Evolutionary conservation across 2,797 vertebrate species (phyloP).

Genomic region (Ptychobarbus kaznakovi): DNA sequence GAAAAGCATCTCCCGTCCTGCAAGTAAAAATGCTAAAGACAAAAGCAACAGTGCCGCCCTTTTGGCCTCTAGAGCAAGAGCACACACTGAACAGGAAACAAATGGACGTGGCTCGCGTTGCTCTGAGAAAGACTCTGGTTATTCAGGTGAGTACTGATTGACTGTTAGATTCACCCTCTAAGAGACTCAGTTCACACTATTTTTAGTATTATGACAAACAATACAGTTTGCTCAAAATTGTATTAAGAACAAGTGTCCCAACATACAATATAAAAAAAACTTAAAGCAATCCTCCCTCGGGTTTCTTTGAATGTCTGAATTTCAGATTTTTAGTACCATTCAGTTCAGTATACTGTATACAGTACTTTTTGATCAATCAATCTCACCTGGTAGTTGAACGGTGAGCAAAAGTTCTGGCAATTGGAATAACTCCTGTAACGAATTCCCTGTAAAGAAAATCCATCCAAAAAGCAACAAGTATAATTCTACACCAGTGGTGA

Average conservation of each 20-base stretch:
- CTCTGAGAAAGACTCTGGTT: slow-evolving; percentile 82
- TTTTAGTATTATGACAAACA: background rate
- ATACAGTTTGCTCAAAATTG: background rate
- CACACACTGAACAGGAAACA: slow-evolving; percentile 47
- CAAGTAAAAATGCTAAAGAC: slow-evolving; percentile 74
- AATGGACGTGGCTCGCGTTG: slow-evolving; percentile 65
- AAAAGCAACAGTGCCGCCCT: slow-evolving; percentile 70
- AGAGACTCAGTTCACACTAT: background rate
- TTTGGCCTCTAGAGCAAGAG: slow-evolving; percentile 59
- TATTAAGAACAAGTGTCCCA: background rate
- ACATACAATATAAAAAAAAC: background rate
- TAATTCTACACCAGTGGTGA: background rate
- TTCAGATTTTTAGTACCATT: background rate
- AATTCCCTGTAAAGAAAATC: background rate
- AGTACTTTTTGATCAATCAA: background rate
- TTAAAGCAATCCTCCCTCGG: background rate
- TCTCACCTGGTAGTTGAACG: background rate
- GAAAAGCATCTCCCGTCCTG: slow-evolving; percentile 51
- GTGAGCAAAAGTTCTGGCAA: background rate
- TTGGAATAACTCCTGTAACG: background rate
- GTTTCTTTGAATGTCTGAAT: background rate
- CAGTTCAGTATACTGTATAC: background rate
- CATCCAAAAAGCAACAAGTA: background rate
- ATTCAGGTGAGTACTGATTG: slow-evolving; percentile 72
- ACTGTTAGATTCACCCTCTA: background rate